These are phyloP conservation scores for Agapostemon virescens DNA, from an alignment of 2,888 invertebrate species.

Conservation along the genomic window DNA sequence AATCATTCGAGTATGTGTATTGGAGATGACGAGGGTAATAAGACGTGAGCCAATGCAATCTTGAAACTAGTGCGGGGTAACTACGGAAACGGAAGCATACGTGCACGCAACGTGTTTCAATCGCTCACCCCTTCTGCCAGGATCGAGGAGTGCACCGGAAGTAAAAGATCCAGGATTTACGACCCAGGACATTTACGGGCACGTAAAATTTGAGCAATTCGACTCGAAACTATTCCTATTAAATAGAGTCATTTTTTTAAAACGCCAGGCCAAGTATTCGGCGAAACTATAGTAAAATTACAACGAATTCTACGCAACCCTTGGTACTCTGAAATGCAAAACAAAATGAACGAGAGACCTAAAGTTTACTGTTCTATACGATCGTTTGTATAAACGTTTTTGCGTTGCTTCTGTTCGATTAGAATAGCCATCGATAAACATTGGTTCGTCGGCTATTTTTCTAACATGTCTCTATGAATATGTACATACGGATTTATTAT, in stretches of 20 bases:
- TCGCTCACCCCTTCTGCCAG: not conserved
- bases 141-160: slow-evolving; percentile 18
- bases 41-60: slow-evolving; percentile 67
- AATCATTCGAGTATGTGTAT: slow-evolving; percentile 59
- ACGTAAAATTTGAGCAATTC: slow-evolving; percentile 27
- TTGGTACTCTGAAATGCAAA: not conserved
- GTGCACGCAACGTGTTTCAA: slow-evolving; percentile 40
- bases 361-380: not conserved
- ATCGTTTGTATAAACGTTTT: not conserved
- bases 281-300: not conserved
- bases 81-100: slow-evolving; percentile 29
- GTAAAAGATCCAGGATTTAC: slow-evolving; percentile 33
- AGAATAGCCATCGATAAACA: not conserved
- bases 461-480: not conserved
- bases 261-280: not conserved
- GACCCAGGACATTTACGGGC: slow-evolving; percentile 29
- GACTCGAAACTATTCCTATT: not conserved
- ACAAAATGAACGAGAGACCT: not conserved
- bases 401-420: no score
- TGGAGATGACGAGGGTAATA: slow-evolving; percentile 66
- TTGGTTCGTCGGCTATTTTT: not conserved
- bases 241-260: slow-evolving; percentile 3
- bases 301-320: not conserved
- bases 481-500: not conserved
- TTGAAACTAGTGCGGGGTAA: slow-evolving; percentile 58